Conservation (phyloP, 2,797 vertebrate genomes). For the Poecilia picta region DNA sequence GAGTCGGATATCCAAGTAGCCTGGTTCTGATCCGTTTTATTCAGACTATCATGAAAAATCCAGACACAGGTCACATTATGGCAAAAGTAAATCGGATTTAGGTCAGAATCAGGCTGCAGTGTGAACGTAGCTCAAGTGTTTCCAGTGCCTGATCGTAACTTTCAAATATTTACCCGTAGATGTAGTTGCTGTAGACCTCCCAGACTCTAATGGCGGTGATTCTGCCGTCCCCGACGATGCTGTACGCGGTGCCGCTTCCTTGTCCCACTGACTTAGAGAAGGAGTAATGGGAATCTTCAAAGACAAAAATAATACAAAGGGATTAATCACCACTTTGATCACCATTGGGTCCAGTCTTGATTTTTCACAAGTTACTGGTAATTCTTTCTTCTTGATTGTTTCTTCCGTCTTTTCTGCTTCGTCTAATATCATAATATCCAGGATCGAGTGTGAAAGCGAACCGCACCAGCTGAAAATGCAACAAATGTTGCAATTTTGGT, state of each 20-base stretch:
- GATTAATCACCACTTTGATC: background rate
- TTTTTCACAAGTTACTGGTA: background rate
- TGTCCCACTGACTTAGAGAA: constrained; percentile 5
- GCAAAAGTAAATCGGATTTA: too few relatives aligned
- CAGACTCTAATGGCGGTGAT: constrained; percentile 11
- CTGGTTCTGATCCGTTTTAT: too few relatives aligned
- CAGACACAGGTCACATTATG: too few relatives aligned
- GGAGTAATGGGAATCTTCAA: background rate
- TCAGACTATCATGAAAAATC: too few relatives aligned
- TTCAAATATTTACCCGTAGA: constrained; percentile 3
- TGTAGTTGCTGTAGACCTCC: constrained; percentile 6
- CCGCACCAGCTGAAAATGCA: too few relatives aligned
- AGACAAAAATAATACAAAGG: background rate
- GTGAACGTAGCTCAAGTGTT: too few relatives aligned
- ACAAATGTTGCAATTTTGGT: too few relatives aligned
- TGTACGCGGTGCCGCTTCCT: background rate
- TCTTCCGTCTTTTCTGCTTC: background rate
- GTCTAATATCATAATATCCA: background rate
- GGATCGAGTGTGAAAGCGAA: too few relatives aligned
- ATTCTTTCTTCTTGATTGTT: background rate
- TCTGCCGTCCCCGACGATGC: background rate
- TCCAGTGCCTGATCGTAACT: background rate
- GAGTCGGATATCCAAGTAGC: too few relatives aligned
- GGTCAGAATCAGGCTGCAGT: too few relatives aligned
- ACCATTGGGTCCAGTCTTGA: background rate